Conservation (phyloP, 2,113 vertebrate species). For the Columba janthina region DNA sequence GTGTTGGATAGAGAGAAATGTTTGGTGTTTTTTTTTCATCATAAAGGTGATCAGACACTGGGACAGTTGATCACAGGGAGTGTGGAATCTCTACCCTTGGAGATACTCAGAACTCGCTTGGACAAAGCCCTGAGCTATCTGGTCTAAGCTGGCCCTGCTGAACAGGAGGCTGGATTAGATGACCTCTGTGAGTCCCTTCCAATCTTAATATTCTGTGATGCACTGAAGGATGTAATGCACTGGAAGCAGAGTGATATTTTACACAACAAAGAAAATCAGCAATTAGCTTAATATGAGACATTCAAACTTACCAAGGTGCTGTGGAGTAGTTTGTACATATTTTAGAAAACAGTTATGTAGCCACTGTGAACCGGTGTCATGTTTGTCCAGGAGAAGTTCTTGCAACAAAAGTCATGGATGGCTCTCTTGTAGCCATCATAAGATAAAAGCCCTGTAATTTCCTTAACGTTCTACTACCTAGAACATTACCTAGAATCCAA, state of each 20-base stretch:
- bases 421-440: background rate
- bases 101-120: background rate
- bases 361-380: background rate
- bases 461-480: background rate
- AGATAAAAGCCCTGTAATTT: background rate
- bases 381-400: background rate
- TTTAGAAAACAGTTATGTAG: background rate
- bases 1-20: background rate
- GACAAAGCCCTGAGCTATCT: background rate
- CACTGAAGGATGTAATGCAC: background rate
- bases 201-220: background rate
- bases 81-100: background rate
- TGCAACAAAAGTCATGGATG: background rate
- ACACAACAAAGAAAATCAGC: background rate
- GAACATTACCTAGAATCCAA: background rate
- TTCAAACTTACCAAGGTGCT: background rate
- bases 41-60: background rate
- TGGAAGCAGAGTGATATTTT: background rate
- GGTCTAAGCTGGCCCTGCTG: background rate
- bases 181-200: background rate
- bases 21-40: background rate
- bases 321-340: background rate
- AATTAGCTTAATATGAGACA: background rate
- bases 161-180: background rate
- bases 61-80: background rate